Conservation (phyloP, 2,888 invertebrate species). For the Drosophila neutralis region DNA sequence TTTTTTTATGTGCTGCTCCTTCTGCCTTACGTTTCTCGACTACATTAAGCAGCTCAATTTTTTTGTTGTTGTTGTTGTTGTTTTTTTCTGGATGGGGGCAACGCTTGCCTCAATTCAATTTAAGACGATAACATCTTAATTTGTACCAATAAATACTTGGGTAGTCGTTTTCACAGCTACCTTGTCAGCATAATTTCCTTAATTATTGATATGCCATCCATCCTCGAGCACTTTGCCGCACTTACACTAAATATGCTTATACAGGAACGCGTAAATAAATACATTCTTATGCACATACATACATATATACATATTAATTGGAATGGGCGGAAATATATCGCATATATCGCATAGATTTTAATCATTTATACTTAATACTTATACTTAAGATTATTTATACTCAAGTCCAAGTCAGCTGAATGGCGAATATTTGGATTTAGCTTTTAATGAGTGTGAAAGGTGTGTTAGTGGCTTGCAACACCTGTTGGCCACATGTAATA, state of each 20-base stretch:
- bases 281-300: background rate
- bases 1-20: conserved; percentile 21
- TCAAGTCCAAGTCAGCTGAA: background rate
- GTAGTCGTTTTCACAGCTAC: conserved; percentile 55
- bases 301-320: background rate
- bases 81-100: conserved; percentile 7
- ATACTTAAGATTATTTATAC: no score
- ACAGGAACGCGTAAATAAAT: background rate
- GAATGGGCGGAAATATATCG: background rate
- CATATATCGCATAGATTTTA: background rate
- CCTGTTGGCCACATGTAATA: background rate
- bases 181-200: conserved; percentile 55
- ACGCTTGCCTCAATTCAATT: conserved; percentile 64
- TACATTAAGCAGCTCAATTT: conserved; percentile 74
- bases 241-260: conserved; percentile 13
- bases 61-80: background rate
- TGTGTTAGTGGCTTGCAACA: background rate
- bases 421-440: background rate
- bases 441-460: background rate
- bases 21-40: conserved; percentile 40
- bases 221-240: conserved; percentile 14
- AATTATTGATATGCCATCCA: conserved; percentile 47
- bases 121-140: conserved; percentile 82
- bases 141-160: conserved; percentile 78
- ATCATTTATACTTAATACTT: no score